phyloP scores from a whole-genome alignment of 1,140 invertebrate species.

The Bombus soroeensis region DNA sequence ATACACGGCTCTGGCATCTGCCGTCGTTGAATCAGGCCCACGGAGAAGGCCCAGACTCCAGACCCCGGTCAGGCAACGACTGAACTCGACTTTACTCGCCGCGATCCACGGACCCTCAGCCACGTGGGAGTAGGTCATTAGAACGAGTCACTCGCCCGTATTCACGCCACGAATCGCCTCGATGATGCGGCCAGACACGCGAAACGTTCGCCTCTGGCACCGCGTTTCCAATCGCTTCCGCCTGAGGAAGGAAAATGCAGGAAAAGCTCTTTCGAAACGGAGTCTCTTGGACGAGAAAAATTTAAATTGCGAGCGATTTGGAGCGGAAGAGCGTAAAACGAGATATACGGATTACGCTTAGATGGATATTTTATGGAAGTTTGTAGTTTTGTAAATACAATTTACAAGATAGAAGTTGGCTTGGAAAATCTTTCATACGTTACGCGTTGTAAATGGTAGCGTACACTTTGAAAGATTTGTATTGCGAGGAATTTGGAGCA shows the following conservation, averaged over 20 bases:
- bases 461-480: no score
- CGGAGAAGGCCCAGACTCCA: slow-evolving; percentile 67
- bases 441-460: no score
- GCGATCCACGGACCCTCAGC: slow-evolving; percentile 20
- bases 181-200: slow-evolving; percentile 2
- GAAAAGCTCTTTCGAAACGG: background rate
- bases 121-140: slow-evolving; percentile 80
- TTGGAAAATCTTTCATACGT: no score
- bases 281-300: background rate
- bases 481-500: no score
- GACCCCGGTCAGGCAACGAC: slow-evolving; percentile 75
- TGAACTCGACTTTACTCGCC: slow-evolving; percentile 55
- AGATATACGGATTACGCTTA: background rate
- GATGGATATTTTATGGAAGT: no score
- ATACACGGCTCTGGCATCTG: slow-evolving; percentile 50
- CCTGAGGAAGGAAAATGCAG: background rate
- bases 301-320: background rate
- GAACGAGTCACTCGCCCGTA: slow-evolving; percentile 70
- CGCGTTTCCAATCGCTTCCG: slow-evolving; percentile 1
- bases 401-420: no score
- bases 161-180: slow-evolving; percentile 50
- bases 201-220: background rate
- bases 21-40: slow-evolving; percentile 45
- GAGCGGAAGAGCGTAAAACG: background rate
- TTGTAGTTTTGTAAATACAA: no score